These are phyloP conservation scores for Sialis fuliginosa DNA, from an alignment of 2,888 invertebrate species.

Conservation along the genomic window DNA sequence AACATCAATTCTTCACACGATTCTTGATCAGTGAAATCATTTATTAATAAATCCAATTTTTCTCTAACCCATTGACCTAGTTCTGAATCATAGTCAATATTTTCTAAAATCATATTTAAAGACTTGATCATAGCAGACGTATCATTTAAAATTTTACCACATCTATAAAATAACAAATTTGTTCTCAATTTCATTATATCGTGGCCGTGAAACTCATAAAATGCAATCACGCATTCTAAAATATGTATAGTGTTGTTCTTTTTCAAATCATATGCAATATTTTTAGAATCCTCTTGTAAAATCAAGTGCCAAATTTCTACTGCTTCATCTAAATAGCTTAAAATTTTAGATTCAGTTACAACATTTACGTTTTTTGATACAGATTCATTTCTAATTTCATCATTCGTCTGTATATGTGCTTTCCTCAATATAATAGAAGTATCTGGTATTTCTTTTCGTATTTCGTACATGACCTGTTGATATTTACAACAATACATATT, in stretches of 20 bases:
- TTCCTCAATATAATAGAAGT: background rate
- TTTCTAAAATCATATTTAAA: background rate
- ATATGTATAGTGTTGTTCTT: background rate
- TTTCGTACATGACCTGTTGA: background rate
- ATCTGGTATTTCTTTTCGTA: background rate
- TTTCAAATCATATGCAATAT: background rate
- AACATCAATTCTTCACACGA: background rate
- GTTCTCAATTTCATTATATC: background rate
- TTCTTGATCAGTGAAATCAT: background rate
- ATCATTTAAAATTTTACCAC: background rate
- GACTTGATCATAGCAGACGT: background rate
- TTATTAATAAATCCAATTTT: background rate
- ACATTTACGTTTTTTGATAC: background rate
- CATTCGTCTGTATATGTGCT: background rate
- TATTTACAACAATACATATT: background rate
- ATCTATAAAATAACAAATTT: background rate
- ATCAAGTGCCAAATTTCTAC: background rate
- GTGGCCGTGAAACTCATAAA: background rate
- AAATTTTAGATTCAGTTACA: background rate
- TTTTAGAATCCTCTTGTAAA: background rate
- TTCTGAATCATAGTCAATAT: background rate
- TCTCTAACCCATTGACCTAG: background rate
- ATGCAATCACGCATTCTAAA: background rate
- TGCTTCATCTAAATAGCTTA: background rate
- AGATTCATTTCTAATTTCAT: background rate